These are phyloP conservation scores for Eumacrocentrus americanus DNA, from an alignment of 2,888 invertebrate species.

Conservation along the genomic window DNA sequence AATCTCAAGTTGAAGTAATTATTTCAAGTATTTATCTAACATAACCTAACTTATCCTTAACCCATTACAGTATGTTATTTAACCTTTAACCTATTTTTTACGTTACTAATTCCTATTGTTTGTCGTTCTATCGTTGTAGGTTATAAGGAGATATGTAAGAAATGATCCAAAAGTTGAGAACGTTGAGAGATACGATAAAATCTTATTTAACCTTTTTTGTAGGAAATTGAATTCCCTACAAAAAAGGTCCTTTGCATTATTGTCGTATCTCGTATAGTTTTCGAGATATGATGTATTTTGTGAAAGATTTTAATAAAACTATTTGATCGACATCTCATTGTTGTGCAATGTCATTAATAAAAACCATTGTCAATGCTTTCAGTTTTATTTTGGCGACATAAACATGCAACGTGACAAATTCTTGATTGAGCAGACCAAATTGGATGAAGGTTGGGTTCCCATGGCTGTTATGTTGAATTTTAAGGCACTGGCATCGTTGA, in stretches of 20 bases:
- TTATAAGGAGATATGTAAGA: neutral
- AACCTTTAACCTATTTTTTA: neutral
- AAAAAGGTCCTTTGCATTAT: too few relatives aligned
- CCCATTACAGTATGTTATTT: neutral
- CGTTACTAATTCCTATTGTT: neutral
- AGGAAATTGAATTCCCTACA: too few relatives aligned
- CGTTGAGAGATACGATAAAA: too few relatives aligned
- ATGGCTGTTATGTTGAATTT: slow-evolving; percentile 85
- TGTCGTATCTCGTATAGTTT: too few relatives aligned
- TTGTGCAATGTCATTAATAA: too few relatives aligned
- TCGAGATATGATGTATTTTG: too few relatives aligned
- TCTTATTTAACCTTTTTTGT: too few relatives aligned
- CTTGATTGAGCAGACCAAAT: slow-evolving; percentile 81
- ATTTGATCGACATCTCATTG: neutral
- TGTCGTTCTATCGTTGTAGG: neutral
- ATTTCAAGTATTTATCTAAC: neutral
- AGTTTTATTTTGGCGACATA: slow-evolving; percentile 86
- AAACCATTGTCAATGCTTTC: slow-evolving; percentile 42
- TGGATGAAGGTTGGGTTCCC: slow-evolving; percentile 92
- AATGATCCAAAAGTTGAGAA: neutral
- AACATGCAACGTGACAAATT: slow-evolving; percentile 94
- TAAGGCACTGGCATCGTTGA: slow-evolving; percentile 79
- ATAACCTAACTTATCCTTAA: slow-evolving; percentile 3
- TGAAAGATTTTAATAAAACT: too few relatives aligned
- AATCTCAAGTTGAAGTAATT: slow-evolving; percentile 50